Evolutionary conservation across 2,797 vertebrate genomes (phyloP).

Genomic region (Rhynchonycteris naso): DNA sequence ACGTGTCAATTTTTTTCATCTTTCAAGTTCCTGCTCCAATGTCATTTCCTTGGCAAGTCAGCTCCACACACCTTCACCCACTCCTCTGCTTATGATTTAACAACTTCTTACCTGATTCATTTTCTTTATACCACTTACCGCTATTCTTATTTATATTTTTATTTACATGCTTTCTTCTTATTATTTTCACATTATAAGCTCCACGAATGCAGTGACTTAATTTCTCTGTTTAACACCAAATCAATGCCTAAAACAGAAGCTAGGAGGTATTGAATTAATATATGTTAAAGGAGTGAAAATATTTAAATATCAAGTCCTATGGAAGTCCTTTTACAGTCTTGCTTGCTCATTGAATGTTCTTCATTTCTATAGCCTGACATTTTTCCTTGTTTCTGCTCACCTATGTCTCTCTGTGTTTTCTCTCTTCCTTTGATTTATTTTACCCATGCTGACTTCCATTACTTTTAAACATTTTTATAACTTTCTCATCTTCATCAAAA

Average conservation of each 20-base stretch:
- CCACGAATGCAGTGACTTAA: neutral
- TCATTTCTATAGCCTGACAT: neutral
- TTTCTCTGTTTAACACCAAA: neutral
- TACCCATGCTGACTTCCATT: neutral
- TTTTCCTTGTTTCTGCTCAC: neutral
- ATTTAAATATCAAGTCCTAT: neutral
- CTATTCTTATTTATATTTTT: slow-evolving; percentile 4
- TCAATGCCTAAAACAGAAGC: neutral
- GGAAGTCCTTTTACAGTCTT: neutral
- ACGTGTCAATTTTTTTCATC: neutral
- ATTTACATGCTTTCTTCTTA: neutral
- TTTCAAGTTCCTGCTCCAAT: neutral
- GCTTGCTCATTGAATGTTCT: neutral
- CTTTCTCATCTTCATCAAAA: neutral
- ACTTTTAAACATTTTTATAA: neutral
- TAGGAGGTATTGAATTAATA: neutral
- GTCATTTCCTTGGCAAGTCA: neutral
- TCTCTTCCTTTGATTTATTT: neutral
- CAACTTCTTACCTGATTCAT: neutral
- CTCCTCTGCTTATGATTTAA: neutral
- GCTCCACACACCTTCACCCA: neutral
- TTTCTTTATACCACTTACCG: neutral
- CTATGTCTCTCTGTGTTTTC: neutral
- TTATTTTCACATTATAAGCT: neutral
- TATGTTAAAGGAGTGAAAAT: neutral